These are phyloP conservation scores for Terebella lapidaria DNA, from an alignment of 2,888 invertebrate species.

Conservation along the genomic window DNA sequence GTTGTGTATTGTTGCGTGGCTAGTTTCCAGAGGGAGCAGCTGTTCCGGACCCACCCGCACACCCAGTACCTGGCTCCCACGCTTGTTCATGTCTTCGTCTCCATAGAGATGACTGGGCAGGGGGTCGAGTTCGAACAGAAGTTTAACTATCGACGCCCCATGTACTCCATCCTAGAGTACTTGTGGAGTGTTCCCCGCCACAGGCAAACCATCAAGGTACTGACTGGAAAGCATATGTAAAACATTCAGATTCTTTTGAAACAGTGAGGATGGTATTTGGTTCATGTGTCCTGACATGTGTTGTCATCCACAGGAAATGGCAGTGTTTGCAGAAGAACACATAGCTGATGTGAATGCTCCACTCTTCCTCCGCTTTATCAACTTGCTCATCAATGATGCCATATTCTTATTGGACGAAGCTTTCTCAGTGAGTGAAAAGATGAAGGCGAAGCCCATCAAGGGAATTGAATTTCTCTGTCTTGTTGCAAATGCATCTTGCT, in stretches of 20 bases:
- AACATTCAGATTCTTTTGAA: neutral
- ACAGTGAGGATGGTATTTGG: neutral
- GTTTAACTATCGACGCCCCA: conserved; percentile 90
- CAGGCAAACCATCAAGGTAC: conserved; percentile 67
- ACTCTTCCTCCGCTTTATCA: conserved; percentile 87
- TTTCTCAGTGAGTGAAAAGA: conserved; percentile 26
- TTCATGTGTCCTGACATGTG: neutral
- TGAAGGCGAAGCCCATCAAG: too few species aligned
- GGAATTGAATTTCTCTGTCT: too few species aligned
- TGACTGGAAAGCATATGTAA: neutral
- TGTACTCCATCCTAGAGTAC: conserved; percentile 90
- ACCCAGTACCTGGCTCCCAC: conserved; percentile 67
- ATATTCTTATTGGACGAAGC: conserved; percentile 92
- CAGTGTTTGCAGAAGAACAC: conserved; percentile 73
- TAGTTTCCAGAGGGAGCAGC: conserved; percentile 57
- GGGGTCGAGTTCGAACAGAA: conserved; percentile 94
- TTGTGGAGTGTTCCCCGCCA: conserved; percentile 81
- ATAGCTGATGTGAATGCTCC: conserved; percentile 89
- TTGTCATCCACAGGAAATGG: conserved; percentile 61
- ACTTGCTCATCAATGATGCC: conserved; percentile 94
- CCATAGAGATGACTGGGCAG: conserved; percentile 95
- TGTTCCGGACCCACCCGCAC: conserved; percentile 70
- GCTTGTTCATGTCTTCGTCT: conserved; percentile 87
- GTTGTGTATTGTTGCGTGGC: neutral
- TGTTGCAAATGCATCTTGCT: too few species aligned